Conservation (phyloP, 2,113 vertebrate genomes). For the Fulica atra region DNA sequence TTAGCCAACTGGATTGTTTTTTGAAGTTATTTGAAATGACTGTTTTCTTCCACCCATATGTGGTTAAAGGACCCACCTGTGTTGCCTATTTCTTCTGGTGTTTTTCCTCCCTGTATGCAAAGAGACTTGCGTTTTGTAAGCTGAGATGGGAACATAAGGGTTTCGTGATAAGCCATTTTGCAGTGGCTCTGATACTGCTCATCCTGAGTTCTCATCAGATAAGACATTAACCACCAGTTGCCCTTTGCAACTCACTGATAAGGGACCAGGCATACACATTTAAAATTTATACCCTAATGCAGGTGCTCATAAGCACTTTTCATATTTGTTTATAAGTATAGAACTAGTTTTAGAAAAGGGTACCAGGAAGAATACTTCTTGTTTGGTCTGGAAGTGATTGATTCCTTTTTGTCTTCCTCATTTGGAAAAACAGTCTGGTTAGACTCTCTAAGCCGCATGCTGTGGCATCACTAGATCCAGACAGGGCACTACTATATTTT, state of each 20-base stretch:
- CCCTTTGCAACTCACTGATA: slow-evolving; percentile 9
- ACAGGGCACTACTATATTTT: neutral
- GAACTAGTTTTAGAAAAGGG: neutral
- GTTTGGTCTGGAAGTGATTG: neutral
- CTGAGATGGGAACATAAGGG: neutral
- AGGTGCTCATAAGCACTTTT: neutral
- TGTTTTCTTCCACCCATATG: neutral
- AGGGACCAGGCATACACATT: neutral
- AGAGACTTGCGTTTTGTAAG: neutral
- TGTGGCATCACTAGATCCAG: neutral
- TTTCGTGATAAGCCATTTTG: neutral
- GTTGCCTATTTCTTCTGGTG: neutral
- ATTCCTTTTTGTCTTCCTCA: neutral
- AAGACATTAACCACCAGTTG: slow-evolving; percentile 2
- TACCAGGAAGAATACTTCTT: neutral
- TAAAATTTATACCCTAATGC: neutral
- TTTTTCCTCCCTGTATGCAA: neutral
- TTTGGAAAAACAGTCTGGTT: neutral
- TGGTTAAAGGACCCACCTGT: neutral
- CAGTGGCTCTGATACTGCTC: neutral
- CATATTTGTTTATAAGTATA: neutral
- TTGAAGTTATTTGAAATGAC: neutral
- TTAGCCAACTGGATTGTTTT: neutral
- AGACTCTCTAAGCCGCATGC: neutral
- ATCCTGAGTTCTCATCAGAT: neutral